Evolutionary conservation across 1,140 invertebrate genomes (phyloP).

Genomic region (Heliconius eleuchia): DNA sequence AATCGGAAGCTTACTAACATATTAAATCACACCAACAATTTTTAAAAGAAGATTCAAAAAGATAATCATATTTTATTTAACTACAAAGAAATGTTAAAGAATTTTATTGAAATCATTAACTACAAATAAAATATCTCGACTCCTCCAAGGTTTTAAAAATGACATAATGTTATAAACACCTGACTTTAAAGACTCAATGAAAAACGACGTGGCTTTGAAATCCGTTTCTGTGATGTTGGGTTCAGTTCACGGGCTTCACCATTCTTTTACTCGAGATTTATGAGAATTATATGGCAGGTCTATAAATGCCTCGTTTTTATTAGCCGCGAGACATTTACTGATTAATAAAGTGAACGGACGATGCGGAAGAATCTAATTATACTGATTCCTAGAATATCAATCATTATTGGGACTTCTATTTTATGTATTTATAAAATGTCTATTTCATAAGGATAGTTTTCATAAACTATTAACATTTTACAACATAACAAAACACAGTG

Average conservation of each 20-base stretch:
- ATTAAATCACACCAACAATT: not conserved
- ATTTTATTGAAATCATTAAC: conserved; percentile 6
- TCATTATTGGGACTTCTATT: conserved; percentile 24
- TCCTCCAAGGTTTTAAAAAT: conserved; percentile 32
- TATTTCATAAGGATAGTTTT: conserved; percentile 12
- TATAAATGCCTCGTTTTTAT: conserved; percentile 78
- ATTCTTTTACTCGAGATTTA: conserved; percentile 73
- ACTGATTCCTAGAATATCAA: conserved; percentile 64
- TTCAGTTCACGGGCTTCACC: conserved; percentile 59
- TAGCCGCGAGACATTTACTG: conserved; percentile 75
- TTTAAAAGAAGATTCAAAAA: not conserved
- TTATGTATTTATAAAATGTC: conserved; percentile 2
- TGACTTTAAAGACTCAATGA: conserved; percentile 67
- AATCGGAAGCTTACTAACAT: not conserved
- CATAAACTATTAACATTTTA: conserved; percentile 22
- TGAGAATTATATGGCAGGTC: conserved; percentile 72
- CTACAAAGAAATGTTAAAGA: not conserved
- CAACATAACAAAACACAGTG: conserved; percentile 46
- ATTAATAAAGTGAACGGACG: conserved; percentile 75
- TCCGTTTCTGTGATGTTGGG: conserved; percentile 69
- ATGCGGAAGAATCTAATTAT: conserved; percentile 69
- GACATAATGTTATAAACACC: conserved; percentile 60
- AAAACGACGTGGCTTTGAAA: conserved; percentile 73
- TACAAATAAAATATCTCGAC: conserved; percentile 15
- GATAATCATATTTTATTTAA: not conserved